Conservation (phyloP, 1,140 invertebrate genomes). For the Drosophila kikkawai region DNA sequence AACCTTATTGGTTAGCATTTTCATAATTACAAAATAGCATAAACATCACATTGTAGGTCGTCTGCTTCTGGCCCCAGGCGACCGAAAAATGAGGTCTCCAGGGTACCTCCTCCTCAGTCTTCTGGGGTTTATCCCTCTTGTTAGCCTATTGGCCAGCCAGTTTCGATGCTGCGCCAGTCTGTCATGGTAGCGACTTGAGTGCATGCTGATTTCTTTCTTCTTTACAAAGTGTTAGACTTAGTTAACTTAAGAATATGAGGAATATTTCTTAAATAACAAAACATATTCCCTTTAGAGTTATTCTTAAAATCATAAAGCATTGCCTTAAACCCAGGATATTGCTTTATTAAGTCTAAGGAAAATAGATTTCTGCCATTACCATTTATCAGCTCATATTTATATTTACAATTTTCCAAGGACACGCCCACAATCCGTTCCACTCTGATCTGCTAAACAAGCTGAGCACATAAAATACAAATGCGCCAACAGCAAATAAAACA, state of each 20-base stretch:
- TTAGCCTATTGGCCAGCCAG: no score
- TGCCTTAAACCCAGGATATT: not conserved
- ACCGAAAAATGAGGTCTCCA: no score
- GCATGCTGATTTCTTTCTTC: no score
- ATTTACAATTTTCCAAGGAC: constrained; percentile 31
- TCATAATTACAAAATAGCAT: no score
- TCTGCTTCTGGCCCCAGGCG: no score
- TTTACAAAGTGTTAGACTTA: no score
- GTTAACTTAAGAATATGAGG: not conserved
- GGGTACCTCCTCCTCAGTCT: no score
- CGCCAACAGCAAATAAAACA: constrained; percentile 42
- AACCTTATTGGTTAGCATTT: no score
- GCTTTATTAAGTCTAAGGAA: constrained; percentile 8
- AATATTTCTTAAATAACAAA: not conserved
- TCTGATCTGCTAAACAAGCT: constrained; percentile 35
- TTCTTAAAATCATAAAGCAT: not conserved
- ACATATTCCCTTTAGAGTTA: not conserved
- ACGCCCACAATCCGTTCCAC: constrained; percentile 30
- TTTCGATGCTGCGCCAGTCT: no score
- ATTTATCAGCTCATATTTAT: constrained; percentile 44
- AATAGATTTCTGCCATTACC: constrained; percentile 5
- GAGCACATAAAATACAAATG: constrained; percentile 52
- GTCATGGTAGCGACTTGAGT: no score
- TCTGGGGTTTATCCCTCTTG: no score
- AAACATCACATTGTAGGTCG: no score